Evolutionary conservation across 2,113 vertebrate species (phyloP), one percentile per base, ranked within the genome.

Genomic region (Mastomys natalensis): DNA sequence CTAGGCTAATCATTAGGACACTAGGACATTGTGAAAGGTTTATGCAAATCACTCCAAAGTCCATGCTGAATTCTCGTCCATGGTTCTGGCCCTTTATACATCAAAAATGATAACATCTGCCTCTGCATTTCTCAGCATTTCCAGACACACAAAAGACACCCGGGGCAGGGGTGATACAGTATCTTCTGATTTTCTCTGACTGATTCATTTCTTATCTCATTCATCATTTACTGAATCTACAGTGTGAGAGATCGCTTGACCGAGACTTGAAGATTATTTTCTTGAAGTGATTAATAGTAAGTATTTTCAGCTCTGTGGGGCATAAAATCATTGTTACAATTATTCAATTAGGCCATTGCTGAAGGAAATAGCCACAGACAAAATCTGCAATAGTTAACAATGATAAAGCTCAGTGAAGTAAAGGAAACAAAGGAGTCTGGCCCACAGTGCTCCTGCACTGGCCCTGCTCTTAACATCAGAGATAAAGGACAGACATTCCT

Each of bases 71-170:
- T 77, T 77, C 1, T 66, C 53, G 92, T 70, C 60, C 37, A 31
- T 37, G 16, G 16, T 24, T 29, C n/a, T 31, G 19, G 19, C 4
- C 1, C 15, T 15, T 3, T 80, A 66, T 17, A 87, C 34, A 66
- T 76, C 48, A 53, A 26, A 34, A 53, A 91, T 22, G 53, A 84
- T 43, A 26, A 60, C 62, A 87, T 91, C 21, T 80, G 7, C 45
- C 80, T 74, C 45, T 78, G 77, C 37, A 45, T 45, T 13, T 96
- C 4, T 48, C 45, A 93, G 55, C 26, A 22, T 90, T 96, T 88
- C n/a, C 78, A 93, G 53, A 88, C 11, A 64, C 5, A 90, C 5
- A 92, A 58, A 93, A 40, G 26, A 60, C 37, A 4, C 72, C 9
- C 48, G 31, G 37, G 12, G 0, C 12, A 64, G 12, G 11, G 26